These are phyloP conservation scores for Elysia chlorotica DNA, from an alignment of 1,140 invertebrate species.

Conservation along the genomic window DNA sequence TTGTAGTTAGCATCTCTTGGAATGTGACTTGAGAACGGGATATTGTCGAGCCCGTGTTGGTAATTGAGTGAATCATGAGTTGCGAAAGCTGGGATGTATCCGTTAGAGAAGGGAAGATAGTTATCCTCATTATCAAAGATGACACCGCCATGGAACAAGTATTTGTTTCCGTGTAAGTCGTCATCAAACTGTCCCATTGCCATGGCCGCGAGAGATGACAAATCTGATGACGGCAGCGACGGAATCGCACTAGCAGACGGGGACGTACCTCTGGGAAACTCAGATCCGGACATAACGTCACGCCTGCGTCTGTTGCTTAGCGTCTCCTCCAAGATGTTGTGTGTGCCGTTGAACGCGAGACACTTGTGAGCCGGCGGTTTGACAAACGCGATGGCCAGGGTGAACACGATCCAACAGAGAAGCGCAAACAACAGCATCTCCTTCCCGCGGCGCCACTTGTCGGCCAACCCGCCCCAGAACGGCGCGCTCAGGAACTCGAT, in stretches of 20 bases:
- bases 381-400: constrained; percentile 91
- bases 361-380: constrained; percentile 91
- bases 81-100: not conserved
- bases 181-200: not conserved
- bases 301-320: constrained; percentile 4
- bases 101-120: not conserved
- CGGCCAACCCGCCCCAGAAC: constrained; percentile 95
- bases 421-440: constrained; percentile 85
- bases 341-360: constrained; percentile 74
- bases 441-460: constrained; percentile 70
- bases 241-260: not conserved
- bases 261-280: not conserved
- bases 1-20: not conserved
- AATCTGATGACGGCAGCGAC: not conserved
- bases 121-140: not conserved
- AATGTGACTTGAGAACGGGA: too few species aligned
- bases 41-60: not conserved
- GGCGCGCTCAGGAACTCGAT: constrained; percentile 97
- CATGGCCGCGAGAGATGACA: not conserved
- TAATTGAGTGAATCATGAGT: not conserved
- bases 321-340: constrained; percentile 60
- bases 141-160: not conserved
- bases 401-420: constrained; percentile 95
- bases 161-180: not conserved
- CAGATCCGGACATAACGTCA: not conserved